phyloP scores from a whole-genome alignment of 2,888 invertebrate species.

The Acanthopleura granulata region DNA sequence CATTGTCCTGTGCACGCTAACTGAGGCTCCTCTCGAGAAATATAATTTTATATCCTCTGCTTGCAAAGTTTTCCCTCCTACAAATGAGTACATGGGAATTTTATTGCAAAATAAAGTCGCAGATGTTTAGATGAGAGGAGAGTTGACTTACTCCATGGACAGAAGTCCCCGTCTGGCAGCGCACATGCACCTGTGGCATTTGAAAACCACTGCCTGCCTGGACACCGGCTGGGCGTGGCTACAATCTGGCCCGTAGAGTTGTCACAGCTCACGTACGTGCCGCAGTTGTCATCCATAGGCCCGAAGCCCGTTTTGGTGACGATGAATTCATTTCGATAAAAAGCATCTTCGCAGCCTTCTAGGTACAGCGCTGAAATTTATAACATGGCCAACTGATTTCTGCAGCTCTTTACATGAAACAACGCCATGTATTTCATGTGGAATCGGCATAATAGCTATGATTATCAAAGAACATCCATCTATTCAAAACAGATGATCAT shows the following conservation, averaged over 20 bases:
- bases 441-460: no score
- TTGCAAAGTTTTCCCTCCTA: no score
- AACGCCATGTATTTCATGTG: no score
- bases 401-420: no score
- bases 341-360: constrained; percentile 4
- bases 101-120: no score
- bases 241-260: not conserved
- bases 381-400: not conserved
- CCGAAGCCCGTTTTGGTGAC: not conserved
- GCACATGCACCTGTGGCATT: constrained; percentile 8
- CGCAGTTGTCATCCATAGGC: constrained; percentile 6
- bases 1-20: no score
- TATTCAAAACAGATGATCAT: no score
- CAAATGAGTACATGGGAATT: no score
- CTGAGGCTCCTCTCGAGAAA: no score
- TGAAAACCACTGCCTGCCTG: constrained; percentile 6
- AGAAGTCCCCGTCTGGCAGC: not conserved
- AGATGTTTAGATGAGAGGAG: no score
- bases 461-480: no score
- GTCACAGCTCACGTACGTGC: constrained; percentile 10
- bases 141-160: constrained; percentile 14
- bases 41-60: no score
- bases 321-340: not conserved
- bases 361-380: constrained; percentile 8
- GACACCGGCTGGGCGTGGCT: not conserved